These are phyloP conservation scores for Lasius fuliginosus DNA, from an alignment of 2,888 invertebrate genomes.

Conservation along the genomic window DNA sequence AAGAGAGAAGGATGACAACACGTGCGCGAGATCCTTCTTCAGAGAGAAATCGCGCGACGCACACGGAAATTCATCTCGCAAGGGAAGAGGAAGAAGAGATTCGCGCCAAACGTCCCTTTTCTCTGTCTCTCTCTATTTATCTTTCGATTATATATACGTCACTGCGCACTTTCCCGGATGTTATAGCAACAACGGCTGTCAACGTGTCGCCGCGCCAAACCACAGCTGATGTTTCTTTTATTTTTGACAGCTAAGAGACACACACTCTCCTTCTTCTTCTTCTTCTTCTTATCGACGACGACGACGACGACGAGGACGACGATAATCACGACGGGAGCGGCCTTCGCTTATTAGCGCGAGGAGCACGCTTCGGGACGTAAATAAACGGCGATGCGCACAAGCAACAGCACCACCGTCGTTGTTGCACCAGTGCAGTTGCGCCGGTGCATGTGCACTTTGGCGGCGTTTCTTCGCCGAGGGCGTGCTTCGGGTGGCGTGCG, in stretches of 20 bases:
- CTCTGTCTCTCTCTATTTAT: background rate
- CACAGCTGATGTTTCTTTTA: too few relatives aligned
- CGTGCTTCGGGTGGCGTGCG: slow-evolving; percentile 41
- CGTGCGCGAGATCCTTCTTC: too few relatives aligned
- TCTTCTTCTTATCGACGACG: background rate
- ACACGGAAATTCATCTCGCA: slow-evolving; percentile 53
- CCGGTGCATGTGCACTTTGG: slow-evolving; percentile 76
- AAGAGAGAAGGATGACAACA: too few relatives aligned
- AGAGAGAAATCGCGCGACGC: slow-evolving; percentile 1
- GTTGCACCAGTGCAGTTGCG: slow-evolving; percentile 51
- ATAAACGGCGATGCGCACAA: slow-evolving; percentile 69
- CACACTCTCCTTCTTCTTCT: too few relatives aligned
- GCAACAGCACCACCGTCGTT: slow-evolving; percentile 67
- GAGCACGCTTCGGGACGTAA: slow-evolving; percentile 77
- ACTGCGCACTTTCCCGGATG: slow-evolving; percentile 29
- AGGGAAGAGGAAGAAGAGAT: slow-evolving; percentile 5
- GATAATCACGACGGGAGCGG: slow-evolving; percentile 46
- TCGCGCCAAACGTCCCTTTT: slow-evolving; percentile 15
- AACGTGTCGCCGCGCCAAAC: slow-evolving; percentile 18
- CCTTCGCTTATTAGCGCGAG: slow-evolving; percentile 26
- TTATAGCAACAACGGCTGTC: slow-evolving; percentile 13
- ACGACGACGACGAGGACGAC: background rate
- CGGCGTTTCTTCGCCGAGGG: slow-evolving; percentile 63
- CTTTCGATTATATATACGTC: slow-evolving; percentile 33
- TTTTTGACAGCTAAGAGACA: too few relatives aligned